Conservation (phyloP, 2,113 vertebrate genomes). For the Sceloporus undulatus region DNA sequence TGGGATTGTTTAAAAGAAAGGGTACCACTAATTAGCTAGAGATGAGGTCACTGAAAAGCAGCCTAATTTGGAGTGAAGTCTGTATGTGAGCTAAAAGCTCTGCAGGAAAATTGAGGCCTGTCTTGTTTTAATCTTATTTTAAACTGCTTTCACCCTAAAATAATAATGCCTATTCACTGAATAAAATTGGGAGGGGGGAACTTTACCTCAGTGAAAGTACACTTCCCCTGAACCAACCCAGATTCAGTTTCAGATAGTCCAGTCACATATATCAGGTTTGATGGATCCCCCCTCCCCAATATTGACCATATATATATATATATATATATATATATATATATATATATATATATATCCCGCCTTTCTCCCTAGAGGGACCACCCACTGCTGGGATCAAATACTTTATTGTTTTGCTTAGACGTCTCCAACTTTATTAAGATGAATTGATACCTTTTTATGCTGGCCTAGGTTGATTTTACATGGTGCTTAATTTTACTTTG, state of each 20-base stretch:
- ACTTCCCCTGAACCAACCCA: background rate
- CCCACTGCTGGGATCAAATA: too few species aligned
- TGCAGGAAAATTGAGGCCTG: slow-evolving; percentile 26
- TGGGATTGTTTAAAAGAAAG: background rate
- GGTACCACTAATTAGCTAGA: background rate
- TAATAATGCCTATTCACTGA: background rate
- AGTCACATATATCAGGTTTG: too few species aligned
- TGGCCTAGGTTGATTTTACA: too few species aligned
- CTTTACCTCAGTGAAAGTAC: background rate
- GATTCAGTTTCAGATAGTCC: background rate
- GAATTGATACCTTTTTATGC: too few species aligned
- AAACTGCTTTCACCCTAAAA: background rate
- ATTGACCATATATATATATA: too few species aligned
- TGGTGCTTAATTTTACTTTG: too few species aligned
- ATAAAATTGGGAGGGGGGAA: background rate
- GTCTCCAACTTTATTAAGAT: too few species aligned
- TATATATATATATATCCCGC: background rate
- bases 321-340: too few species aligned
- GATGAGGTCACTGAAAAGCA: slow-evolving; percentile 13
- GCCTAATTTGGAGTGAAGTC: background rate
- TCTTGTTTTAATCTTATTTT: background rate
- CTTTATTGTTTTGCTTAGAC: too few species aligned
- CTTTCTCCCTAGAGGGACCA: too few species aligned
- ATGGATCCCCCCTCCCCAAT: too few species aligned
- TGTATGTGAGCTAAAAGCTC: slow-evolving; percentile 1